A percentile compares a stretch with the other conserved stretches of the same genome.
These are phyloP conservation scores for Spizaetus ornatus DNA, from an alignment of 2,113 vertebrate genomes.

Conservation along the genomic window DNA sequence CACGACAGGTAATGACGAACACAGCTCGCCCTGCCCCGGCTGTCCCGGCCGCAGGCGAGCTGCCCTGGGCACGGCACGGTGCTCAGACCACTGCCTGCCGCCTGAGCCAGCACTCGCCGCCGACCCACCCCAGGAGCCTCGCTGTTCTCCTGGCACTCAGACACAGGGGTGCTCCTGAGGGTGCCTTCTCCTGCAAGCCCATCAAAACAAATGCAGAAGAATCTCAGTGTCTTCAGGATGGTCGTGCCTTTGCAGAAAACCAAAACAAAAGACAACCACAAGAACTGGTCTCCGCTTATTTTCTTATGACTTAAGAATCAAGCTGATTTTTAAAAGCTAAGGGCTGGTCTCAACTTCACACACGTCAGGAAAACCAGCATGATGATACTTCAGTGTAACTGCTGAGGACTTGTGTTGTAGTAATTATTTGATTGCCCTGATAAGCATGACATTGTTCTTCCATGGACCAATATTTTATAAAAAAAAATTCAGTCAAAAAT, in stretches of 20 bases:
- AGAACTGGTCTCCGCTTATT: neutral
- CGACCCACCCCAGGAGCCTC: no score
- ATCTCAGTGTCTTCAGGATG: neutral
- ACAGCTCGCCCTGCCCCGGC: neutral
- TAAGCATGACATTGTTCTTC: neutral
- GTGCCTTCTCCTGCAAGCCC: neutral
- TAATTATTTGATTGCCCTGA: neutral
- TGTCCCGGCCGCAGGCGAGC: neutral
- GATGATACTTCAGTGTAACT: neutral
- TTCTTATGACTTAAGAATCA: neutral
- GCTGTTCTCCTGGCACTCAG: neutral
- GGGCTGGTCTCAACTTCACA: neutral
- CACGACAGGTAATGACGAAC: accelerated
- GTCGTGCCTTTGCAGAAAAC: neutral
- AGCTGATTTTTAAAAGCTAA: neutral
- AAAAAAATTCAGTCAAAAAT: neutral
- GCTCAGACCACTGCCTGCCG: neutral
- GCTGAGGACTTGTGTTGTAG: neutral
- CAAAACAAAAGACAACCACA: neutral
- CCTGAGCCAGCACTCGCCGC: neutral
- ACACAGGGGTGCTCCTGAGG: neutral
- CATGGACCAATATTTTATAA: neutral
- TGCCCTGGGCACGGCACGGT: neutral
- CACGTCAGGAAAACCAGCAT: neutral
- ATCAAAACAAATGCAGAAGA: neutral